A percentile compares a stretch with the other conserved stretches of the same genome.
Evolutionary conservation across 2,888 invertebrate species (phyloP).

Genomic region (Diachrysia chrysitis): DNA sequence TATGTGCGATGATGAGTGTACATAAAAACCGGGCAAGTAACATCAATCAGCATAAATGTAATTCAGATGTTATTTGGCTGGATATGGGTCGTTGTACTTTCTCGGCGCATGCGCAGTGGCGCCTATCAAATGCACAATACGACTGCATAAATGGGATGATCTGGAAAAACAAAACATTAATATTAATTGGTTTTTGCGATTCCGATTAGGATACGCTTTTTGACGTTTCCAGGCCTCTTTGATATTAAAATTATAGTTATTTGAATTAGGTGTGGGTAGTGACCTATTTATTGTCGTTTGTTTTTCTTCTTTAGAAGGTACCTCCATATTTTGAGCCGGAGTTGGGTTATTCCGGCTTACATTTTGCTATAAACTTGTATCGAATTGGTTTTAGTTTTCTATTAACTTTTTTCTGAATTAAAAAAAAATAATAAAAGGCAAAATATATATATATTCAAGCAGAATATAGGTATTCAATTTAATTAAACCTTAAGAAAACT

Average conservation of each 20-base stretch:
- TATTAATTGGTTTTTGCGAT: slow-evolving; percentile 53
- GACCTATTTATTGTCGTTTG: slow-evolving; percentile 1
- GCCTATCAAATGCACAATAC: slow-evolving; percentile 50
- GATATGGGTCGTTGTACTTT: slow-evolving; percentile 39
- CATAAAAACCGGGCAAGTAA: slow-evolving; percentile 8
- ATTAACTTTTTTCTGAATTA: too few relatives aligned
- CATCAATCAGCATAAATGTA: neutral
- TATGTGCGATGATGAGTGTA: neutral
- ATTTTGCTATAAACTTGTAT: too few relatives aligned
- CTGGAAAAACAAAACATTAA: slow-evolving; percentile 49
- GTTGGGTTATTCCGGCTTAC: too few relatives aligned
- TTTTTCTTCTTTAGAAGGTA: neutral
- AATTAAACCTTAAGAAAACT: too few relatives aligned
- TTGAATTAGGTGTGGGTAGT: neutral
- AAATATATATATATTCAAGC: too few relatives aligned
- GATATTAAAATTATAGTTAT: neutral
- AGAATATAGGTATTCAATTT: too few relatives aligned
- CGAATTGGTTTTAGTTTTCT: too few relatives aligned
- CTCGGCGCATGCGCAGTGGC: slow-evolving; percentile 41
- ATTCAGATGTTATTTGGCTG: slow-evolving; percentile 48
- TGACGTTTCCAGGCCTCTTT: slow-evolving; percentile 1
- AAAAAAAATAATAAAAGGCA: too few relatives aligned
- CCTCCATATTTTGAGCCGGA: neutral
- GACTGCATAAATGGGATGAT: slow-evolving; percentile 48
- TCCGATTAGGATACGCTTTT: slow-evolving; percentile 34